Percentiles rank a stretch among this genome's conserved stretches.
phyloP scores from a whole-genome alignment of 2,888 invertebrate genomes.

The Epinotia brunnichana region DNA sequence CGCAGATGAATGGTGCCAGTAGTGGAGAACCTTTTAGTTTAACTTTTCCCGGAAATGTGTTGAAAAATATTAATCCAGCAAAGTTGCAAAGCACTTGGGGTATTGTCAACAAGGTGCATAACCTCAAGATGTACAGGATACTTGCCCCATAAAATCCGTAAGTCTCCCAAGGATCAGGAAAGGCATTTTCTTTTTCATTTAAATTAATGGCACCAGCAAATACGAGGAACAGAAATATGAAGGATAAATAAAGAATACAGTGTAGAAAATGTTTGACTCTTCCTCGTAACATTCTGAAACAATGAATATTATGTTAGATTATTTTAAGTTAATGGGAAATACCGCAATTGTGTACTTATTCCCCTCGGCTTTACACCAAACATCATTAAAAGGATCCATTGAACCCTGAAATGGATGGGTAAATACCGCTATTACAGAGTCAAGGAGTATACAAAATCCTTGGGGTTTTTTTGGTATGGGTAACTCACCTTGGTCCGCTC shows the following conservation, averaged over 20 bases:
- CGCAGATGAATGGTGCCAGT: conserved; percentile 96
- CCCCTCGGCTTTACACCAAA: background rate
- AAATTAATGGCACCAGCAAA: conserved; percentile 86
- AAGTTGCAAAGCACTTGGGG: conserved; percentile 96
- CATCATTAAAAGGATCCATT: background rate
- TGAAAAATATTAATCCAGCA: conserved; percentile 93
- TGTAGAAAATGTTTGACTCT: conserved; percentile 91
- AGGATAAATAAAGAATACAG: conserved; percentile 88
- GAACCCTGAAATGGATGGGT: background rate
- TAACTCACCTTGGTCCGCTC: conserved; percentile 34
- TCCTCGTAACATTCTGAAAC: conserved; percentile 85
- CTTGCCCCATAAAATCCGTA: conserved; percentile 91
- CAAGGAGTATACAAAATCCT: background rate
- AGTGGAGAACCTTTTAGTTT: conserved; percentile 94
- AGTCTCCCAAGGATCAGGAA: conserved; percentile 90
- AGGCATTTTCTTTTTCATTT: conserved; percentile 81
- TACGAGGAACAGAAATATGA: conserved; percentile 90
- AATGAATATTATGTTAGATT: conserved; percentile 46
- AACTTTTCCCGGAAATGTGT: conserved; percentile 97
- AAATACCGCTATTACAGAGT: background rate
- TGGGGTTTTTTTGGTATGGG: conserved; percentile 5
- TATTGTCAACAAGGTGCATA: conserved; percentile 92
- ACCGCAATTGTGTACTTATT: background rate
- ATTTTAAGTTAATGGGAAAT: background rate
- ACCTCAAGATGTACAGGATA: conserved; percentile 89